These are phyloP conservation scores for Ischnura elegans DNA, from an alignment of 2,888 invertebrate species.

Conservation along the genomic window DNA sequence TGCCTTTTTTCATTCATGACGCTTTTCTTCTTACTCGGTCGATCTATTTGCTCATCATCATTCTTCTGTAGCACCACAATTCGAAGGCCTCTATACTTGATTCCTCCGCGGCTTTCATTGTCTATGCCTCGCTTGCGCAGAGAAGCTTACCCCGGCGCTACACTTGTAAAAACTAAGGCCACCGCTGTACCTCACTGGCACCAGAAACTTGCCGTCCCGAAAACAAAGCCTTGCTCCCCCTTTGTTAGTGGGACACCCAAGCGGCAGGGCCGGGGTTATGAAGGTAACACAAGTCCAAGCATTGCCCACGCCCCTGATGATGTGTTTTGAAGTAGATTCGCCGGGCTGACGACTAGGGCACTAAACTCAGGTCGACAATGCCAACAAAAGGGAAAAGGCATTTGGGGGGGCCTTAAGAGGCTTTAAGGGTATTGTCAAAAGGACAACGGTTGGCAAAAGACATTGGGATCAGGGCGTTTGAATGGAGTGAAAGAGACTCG, in stretches of 20 bases:
- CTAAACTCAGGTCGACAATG: background rate
- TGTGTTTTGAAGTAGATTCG: background rate
- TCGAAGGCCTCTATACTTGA: too few species aligned
- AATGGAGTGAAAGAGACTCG: background rate
- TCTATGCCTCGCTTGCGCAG: background rate
- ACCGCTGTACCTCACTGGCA: background rate
- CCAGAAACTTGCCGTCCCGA: background rate
- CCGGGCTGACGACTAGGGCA: background rate
- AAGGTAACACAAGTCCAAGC: background rate
- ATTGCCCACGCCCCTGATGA: background rate
- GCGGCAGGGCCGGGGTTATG: background rate
- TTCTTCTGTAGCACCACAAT: too few species aligned
- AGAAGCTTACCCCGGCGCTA: background rate
- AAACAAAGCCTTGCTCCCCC: background rate
- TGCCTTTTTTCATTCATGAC: too few species aligned
- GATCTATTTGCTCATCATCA: too few species aligned
- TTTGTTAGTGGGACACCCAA: background rate
- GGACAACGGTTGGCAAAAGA: constrained; percentile 12
- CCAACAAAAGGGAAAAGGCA: background rate
- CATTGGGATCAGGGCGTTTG: background rate
- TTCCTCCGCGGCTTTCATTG: too few species aligned
- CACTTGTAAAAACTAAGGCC: background rate
- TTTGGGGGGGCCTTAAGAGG: background rate
- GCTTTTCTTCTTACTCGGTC: too few species aligned
- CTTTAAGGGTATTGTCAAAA: constrained; percentile 29